Evolutionary conservation across 2,888 invertebrate species (phyloP), one percentile per base, ranked within the genome.

Genomic region (Drosophila siamana): DNA sequence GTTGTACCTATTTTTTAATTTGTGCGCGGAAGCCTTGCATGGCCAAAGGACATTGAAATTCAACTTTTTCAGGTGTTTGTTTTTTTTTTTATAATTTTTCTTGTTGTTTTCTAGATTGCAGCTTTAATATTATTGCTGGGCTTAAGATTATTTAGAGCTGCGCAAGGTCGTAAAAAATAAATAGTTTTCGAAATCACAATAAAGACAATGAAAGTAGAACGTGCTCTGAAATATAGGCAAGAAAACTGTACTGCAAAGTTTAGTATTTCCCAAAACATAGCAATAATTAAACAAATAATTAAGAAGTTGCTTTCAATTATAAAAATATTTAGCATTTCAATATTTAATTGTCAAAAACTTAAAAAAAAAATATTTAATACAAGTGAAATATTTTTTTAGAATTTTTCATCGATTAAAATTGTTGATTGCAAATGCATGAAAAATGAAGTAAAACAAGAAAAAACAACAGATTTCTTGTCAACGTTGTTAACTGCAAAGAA

Each of bases 1-100:
- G 52, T 19, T 66, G 33, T 73, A 60, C 64, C 51, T 55, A 56
- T 65, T 65, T 60, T 57, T 62, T 77, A 78, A 77, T 77, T 75
- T 75, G 63, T 56, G 62, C 40, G 55, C 61, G 72, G 82, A 82
- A 82, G 78, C 86, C 82, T 82, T 73, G 82, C 82, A 86, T 86
- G 82, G 80, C 62, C 80, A 70, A 69, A 75, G 86, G 80, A 83
- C 82, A 86, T 83, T 84, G 72, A 64, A 59, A 56, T 47, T 69
- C 44, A 43, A 60, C 47, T 52, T 71, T 61, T 46, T 24, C 19
- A 47, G 28, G 16, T 36, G 28, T 51, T 70, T 48, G 11, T 33
- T n/a, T 4, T 15, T 22, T 22, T 50, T 15, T 6, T 19, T 19
- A n/a, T 19, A n/a, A n/a, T n/a, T n/a, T n/a, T n/a, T n/a, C n/a